phyloP scores from a whole-genome alignment of 2,113 vertebrate species.

The Vimba vimba region DNA sequence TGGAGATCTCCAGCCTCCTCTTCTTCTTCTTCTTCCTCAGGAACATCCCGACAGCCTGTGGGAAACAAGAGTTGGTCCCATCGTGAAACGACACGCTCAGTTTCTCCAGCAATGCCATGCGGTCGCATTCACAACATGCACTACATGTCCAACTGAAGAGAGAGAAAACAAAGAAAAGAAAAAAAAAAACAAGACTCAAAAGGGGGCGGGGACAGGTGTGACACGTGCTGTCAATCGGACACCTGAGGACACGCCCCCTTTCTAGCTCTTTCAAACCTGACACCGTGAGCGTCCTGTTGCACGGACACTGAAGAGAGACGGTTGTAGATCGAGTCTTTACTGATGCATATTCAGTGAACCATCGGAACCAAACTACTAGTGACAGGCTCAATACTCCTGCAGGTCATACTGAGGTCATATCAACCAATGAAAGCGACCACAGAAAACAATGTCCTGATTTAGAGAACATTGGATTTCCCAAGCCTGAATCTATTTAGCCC shows the following conservation, averaged over 20 bases:
- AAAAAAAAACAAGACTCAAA: slow-evolving; percentile 1
- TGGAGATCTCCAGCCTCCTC: slow-evolving; percentile 86
- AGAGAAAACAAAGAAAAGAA: no score
- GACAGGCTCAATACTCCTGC: not conserved
- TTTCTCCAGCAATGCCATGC: slow-evolving; percentile 37
- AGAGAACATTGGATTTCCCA: not conserved
- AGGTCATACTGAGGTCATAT: not conserved
- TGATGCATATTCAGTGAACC: not conserved
- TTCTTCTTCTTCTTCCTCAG: slow-evolving; percentile 83
- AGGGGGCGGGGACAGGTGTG: slow-evolving; percentile 20
- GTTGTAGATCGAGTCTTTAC: not conserved
- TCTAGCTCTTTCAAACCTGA: not conserved
- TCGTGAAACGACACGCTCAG: slow-evolving; percentile 31
- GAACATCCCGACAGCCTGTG: slow-evolving; percentile 79
- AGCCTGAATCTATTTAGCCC: not conserved
- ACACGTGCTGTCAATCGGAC: not conserved
- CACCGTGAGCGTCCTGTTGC: not conserved
- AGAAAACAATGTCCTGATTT: not conserved
- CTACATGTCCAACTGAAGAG: not conserved
- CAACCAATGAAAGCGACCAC: not conserved
- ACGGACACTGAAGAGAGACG: not conserved
- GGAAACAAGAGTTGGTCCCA: slow-evolving; percentile 34
- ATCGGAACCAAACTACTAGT: not conserved
- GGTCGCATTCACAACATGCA: not conserved
- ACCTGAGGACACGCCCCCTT: slow-evolving; percentile 32